Evolutionary conservation across 2,888 invertebrate species (phyloP), one percentile per base, ranked within the genome.

Genomic region (Antitype chi): DNA sequence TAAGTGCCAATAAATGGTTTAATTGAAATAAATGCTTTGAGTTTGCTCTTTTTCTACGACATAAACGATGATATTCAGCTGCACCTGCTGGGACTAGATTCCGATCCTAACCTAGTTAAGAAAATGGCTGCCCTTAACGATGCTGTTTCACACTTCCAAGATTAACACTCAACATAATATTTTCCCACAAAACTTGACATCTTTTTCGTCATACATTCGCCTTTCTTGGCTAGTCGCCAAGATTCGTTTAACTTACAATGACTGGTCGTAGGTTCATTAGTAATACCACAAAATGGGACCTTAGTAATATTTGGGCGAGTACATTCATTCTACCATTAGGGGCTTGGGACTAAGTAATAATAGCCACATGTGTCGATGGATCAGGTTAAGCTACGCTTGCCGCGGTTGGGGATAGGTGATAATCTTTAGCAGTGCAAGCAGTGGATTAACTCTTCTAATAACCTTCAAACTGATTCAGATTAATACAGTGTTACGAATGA

Each of bases 281-380:
- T 81, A 69, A 80, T 75, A 28, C 9, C 15, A 53, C 53, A 23
- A 81, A 75, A 79, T 53, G 25, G 43, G 60, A 23, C 49, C 66
- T 67, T 62, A 74, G 13, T 81, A 62, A 74, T 67, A 23, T 43
- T 49, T 13, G n/a, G n/a, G 9, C 2, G 20, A 43, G 17, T 17
- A 17, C 7, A 38, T 43, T n/a, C 20, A 60, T 66, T 66, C 52
- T 63, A 1, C 47, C 25, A 43, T 43, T 43, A 43, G 43, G 9
- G 43, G 32, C 32, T 32, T 32, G 32, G 2, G 32, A 4, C 32
- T 32, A 32, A 32, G 32, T 32, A 32, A 32, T 32, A 32, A 32
- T 32, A 32, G 32, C 32, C 32, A 4, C 32, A 32, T 4, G 32
- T 3, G 32, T 32, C 9, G 6, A 43, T 43, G 5, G 43, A 43